Conservation (phyloP, 2,797 vertebrate genomes). For the Dallia pectoralis region DNA sequence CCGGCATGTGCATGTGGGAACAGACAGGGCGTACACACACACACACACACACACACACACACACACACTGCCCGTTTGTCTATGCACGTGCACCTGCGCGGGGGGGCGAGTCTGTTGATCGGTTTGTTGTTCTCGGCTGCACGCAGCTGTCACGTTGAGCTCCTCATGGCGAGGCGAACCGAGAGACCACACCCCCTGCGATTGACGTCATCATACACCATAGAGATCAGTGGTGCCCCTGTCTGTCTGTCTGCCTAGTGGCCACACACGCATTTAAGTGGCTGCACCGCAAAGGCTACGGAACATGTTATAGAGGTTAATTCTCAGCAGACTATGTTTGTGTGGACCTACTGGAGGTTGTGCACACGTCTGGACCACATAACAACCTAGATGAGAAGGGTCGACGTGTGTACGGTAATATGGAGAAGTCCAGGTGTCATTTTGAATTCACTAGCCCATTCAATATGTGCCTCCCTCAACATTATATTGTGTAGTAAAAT, state of each 20-base stretch:
- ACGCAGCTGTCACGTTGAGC: conserved; percentile 72
- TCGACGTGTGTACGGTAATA: too few species aligned
- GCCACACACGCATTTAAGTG: conserved; percentile 28
- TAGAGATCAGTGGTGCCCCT: conserved; percentile 38
- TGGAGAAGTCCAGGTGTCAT: not conserved
- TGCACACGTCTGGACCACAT: not conserved
- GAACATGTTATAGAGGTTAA: not conserved
- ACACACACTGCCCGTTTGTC: conserved; percentile 31
- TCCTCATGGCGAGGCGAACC: conserved; percentile 64
- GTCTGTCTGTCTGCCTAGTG: conserved; percentile 39
- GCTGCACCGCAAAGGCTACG: conserved; percentile 34
- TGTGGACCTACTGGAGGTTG: not conserved
- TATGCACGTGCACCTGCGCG: conserved; percentile 65
- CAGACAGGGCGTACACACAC: conserved; percentile 37
- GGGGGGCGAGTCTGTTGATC: conserved; percentile 33
- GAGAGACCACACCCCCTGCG: conserved; percentile 41
- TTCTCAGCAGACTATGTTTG: not conserved
- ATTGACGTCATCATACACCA: conserved; percentile 65
- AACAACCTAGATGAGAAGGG: too few species aligned
- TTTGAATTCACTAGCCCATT: not conserved
- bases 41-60: too few species aligned
- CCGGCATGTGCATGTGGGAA: conserved; percentile 31
- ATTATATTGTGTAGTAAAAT: not conserved
- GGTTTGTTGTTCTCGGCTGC: conserved; percentile 36
- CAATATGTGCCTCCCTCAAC: not conserved